Evolutionary conservation across 2,113 vertebrate species (phyloP), one percentile per base, ranked within the genome.

Genomic region (Cervus canadensis): DNA sequence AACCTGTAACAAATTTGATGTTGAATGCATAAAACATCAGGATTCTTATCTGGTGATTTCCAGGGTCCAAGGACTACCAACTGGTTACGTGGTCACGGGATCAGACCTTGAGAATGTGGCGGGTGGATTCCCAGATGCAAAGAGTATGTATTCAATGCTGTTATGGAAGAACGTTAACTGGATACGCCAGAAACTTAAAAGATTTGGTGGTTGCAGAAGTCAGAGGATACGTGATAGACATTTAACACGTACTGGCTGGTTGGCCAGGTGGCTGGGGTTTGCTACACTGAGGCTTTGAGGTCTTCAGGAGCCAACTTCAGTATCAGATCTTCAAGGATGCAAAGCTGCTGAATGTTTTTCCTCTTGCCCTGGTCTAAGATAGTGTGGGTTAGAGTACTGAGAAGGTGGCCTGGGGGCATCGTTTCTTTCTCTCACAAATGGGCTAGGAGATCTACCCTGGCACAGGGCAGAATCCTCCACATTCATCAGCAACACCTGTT

Each of bases 61-160:
- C 88, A 99, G 99, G 99, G 16, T 99, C 99, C 0, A 99, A 99
- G 94, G 99, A 99, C 94, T 99, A 99, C 98, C 99, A 99, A 97
- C 98, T 99, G 98, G 99, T 99, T 60, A 99, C 99, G 0, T 99
- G 99, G 99, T 99, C 99, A 74, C 99, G 99, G 57, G 99, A 99
- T 89, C 99, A 99, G 99, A 99, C 99, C 0, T 98, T 99, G 97
- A 99, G 99, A 96, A 99, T 99, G 98, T 99, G 99, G 99, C 98
- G 99, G 33, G 99, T 99, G 25, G 99, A 99, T 97, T 99, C 99
- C 85, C 99, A 99, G 98, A 98, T 99, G 95, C 99, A 99, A 98
- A 99, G 99, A 99, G 99, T 99, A 98, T 0, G 99, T 98, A 67
- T 97, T 79, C 43, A 48, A 0, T 1, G 10, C 40, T 74, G 14